Conservation (phyloP, 2,888 invertebrate genomes). For the Synergus umbraculus region DNA sequence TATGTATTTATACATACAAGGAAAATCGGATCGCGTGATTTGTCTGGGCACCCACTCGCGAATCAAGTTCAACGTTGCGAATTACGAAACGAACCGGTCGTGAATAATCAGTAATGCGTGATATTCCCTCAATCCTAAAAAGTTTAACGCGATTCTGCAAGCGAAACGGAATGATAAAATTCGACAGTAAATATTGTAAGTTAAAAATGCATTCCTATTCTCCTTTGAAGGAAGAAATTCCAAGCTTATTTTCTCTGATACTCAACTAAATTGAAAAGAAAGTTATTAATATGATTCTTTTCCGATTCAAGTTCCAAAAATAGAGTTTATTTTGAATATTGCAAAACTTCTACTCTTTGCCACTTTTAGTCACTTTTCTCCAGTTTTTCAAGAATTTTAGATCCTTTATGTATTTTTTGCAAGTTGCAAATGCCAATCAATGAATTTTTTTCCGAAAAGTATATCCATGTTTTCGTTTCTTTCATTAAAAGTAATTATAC, state of each 20-base stretch:
- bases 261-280: neutral
- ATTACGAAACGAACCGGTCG: slow-evolving; percentile 36
- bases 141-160: slow-evolving; percentile 13
- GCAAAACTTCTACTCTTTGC: neutral
- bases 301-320: neutral
- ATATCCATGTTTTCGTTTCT: no score
- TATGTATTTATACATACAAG: neutral
- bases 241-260: neutral
- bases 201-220: neutral
- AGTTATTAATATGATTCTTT: neutral
- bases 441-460: no score
- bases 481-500: no score
- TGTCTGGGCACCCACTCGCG: slow-evolving; percentile 25
- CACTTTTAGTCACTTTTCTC: neutral
- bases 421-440: neutral
- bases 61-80: slow-evolving; percentile 38
- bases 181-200: neutral
- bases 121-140: slow-evolving; percentile 29
- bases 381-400: no score
- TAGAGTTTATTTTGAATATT: neutral
- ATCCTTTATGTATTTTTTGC: no score
- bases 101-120: slow-evolving; percentile 36
- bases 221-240: neutral
- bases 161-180: slow-evolving; percentile 31
- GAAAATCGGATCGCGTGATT: slow-evolving; percentile 32